phyloP scores from a whole-genome alignment of 2,888 invertebrate species.

The Amiota minor region DNA sequence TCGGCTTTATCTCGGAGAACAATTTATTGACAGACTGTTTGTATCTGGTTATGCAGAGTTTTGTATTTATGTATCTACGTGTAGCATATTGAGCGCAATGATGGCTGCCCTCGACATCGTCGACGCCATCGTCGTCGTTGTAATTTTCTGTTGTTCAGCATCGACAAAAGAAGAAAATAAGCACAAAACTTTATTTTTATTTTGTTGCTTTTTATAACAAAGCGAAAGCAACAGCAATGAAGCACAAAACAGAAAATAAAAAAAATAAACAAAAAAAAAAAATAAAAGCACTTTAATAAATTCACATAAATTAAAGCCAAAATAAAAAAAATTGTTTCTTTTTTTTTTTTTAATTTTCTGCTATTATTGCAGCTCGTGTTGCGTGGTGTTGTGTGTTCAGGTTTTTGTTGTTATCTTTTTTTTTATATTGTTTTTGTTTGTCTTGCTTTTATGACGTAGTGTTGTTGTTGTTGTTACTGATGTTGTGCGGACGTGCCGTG shows the following conservation, averaged over 20 bases:
- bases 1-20: no score
- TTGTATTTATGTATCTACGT: no score
- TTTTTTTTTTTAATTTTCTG: neutral
- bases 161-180: neutral
- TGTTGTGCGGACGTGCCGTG: neutral
- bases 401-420: neutral
- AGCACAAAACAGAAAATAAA: neutral
- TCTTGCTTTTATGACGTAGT: neutral
- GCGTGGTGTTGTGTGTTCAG: neutral
- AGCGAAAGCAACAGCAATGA: neutral
- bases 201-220: neutral
- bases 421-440: neutral
- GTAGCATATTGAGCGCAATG: neutral
- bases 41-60: no score
- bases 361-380: slow-evolving; percentile 3
- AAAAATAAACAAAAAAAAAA: no score
- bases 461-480: neutral
- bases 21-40: no score
- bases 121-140: no score
- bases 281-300: neutral
- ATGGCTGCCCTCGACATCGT: no score
- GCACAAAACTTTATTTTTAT: neutral
- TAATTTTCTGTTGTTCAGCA: no score
- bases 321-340: no score
- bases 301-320: slow-evolving; percentile 5